Evolutionary conservation across 2,797 vertebrate species (phyloP).

Genomic region (Otus scops): DNA sequence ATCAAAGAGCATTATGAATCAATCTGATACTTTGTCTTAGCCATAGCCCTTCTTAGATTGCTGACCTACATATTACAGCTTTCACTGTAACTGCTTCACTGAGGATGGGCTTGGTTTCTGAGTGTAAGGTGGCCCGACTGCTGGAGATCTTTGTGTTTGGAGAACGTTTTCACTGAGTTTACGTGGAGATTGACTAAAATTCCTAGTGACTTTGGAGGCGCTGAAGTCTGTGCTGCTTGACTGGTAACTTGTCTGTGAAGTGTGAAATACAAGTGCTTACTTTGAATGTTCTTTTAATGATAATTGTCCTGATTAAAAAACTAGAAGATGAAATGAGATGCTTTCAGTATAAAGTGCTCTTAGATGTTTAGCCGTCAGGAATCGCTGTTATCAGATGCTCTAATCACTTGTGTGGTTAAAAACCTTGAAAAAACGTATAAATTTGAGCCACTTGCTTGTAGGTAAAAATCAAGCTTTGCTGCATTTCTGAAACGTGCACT

Average conservation of each 20-base stretch:
- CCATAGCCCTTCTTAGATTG: background rate
- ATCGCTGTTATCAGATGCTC: background rate
- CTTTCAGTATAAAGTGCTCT: background rate
- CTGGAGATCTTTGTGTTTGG: background rate
- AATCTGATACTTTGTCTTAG: conserved; percentile 27
- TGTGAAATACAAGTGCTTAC: background rate
- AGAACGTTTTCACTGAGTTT: background rate
- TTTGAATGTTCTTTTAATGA: background rate
- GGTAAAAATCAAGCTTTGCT: background rate
- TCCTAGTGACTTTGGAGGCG: background rate
- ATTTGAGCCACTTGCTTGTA: background rate
- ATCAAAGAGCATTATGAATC: conserved; percentile 39
- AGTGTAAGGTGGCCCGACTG: background rate
- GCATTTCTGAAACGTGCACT: background rate
- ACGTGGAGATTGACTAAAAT: background rate
- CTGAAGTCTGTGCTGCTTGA: background rate
- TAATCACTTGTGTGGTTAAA: conserved; percentile 14
- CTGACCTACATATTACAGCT: conserved; percentile 26
- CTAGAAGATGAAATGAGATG: background rate
- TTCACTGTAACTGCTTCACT: background rate
- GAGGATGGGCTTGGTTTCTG: background rate
- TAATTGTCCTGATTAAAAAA: background rate
- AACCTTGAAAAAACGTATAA: background rate
- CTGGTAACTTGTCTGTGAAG: background rate
- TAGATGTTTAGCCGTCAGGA: background rate